A percentile compares a stretch with the other conserved stretches of the same genome.
phyloP scores from a whole-genome alignment of 1,140 invertebrate species.

The Drosophila parvula region DNA sequence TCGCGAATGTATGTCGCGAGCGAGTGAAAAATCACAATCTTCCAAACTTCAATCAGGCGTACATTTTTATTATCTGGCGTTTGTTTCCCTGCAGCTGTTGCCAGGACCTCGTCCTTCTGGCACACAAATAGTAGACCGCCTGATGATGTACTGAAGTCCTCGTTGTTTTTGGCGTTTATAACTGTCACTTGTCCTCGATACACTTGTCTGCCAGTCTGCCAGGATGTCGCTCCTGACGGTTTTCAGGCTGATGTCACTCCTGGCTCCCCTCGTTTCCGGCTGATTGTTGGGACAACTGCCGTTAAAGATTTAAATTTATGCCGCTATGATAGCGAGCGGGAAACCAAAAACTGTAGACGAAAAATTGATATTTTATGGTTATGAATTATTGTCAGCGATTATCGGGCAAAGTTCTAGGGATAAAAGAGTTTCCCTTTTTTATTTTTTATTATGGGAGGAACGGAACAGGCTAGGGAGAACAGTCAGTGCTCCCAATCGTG shows the following conservation, averaged over 20 bases:
- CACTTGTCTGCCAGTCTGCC: slow-evolving; percentile 59
- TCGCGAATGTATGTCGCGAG: slow-evolving; percentile 13
- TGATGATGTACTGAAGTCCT: slow-evolving; percentile 46
- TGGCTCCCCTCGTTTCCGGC: slow-evolving; percentile 19
- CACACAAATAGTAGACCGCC: slow-evolving; percentile 23
- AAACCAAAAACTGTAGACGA: slow-evolving; percentile 57
- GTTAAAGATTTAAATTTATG: slow-evolving; percentile 71
- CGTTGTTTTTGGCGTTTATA: slow-evolving; percentile 53
- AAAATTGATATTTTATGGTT: slow-evolving; percentile 82
- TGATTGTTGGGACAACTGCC: slow-evolving; percentile 14
- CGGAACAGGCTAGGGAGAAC: slow-evolving; percentile 3
- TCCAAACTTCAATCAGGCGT: slow-evolving; percentile 77
- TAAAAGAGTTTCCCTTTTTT: slow-evolving; percentile 41
- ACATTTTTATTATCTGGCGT: slow-evolving; percentile 74
- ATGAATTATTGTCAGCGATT: slow-evolving; percentile 78
- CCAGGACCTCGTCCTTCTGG: slow-evolving; percentile 15
- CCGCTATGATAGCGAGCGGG: slow-evolving; percentile 49
- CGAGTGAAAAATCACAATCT: slow-evolving; percentile 47
- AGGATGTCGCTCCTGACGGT: slow-evolving; percentile 15
- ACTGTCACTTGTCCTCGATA: slow-evolving; percentile 68
- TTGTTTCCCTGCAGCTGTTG: slow-evolving; percentile 40
- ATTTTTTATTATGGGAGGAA: slow-evolving; percentile 24
- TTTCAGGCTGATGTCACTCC: slow-evolving; percentile 40
- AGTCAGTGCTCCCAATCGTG: slow-evolving; percentile 13
- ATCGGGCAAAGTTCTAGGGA: slow-evolving; percentile 54